phyloP scores from a whole-genome alignment of 1,140 invertebrate genomes.

The Drosophila varians region DNA sequence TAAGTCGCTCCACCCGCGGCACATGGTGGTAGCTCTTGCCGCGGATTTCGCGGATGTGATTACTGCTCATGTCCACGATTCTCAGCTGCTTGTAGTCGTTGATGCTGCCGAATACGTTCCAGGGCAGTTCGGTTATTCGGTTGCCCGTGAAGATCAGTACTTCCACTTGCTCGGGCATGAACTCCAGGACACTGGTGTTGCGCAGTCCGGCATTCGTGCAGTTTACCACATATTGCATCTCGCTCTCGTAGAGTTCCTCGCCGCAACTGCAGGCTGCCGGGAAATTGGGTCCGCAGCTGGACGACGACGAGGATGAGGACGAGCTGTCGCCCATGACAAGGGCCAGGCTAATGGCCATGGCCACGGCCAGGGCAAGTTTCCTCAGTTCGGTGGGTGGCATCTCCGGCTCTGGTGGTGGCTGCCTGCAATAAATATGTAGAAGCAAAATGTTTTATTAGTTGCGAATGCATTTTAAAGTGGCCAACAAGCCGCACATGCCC shows the following conservation, averaged over 20 bases:
- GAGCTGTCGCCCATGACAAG: slow-evolving; percentile 51
- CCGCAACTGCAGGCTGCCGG: slow-evolving; percentile 85
- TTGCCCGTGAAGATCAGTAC: slow-evolving; percentile 91
- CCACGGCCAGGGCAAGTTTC: slow-evolving; percentile 39
- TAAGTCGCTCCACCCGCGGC: slow-evolving; percentile 88
- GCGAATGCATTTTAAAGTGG: slow-evolving; percentile 67
- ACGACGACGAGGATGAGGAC: slow-evolving; percentile 42
- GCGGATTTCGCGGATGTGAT: slow-evolving; percentile 89
- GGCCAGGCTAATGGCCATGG: slow-evolving; percentile 43
- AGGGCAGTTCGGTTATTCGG: slow-evolving; percentile 86
- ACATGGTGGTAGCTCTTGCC: slow-evolving; percentile 92
- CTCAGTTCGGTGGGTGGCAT: slow-evolving; percentile 56
- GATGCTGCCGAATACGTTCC: slow-evolving; percentile 89
- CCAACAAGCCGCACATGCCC: slow-evolving; percentile 19
- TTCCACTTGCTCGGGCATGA: slow-evolving; percentile 88
- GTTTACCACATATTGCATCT: slow-evolving; percentile 88
- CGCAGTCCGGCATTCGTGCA: slow-evolving; percentile 88
- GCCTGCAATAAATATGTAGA: slow-evolving; percentile 50
- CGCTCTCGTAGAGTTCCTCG: slow-evolving; percentile 84
- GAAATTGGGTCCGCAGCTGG: slow-evolving; percentile 84
- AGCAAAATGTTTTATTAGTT: slow-evolving; percentile 57
- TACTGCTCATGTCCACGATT: slow-evolving; percentile 91
- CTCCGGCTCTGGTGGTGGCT: neutral
- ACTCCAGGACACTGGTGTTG: slow-evolving; percentile 85
- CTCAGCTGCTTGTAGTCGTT: slow-evolving; percentile 86